Evolutionary conservation across 2,113 vertebrate genomes (phyloP), one percentile per base, ranked within the genome.

Genomic region (Naja naja): DNA sequence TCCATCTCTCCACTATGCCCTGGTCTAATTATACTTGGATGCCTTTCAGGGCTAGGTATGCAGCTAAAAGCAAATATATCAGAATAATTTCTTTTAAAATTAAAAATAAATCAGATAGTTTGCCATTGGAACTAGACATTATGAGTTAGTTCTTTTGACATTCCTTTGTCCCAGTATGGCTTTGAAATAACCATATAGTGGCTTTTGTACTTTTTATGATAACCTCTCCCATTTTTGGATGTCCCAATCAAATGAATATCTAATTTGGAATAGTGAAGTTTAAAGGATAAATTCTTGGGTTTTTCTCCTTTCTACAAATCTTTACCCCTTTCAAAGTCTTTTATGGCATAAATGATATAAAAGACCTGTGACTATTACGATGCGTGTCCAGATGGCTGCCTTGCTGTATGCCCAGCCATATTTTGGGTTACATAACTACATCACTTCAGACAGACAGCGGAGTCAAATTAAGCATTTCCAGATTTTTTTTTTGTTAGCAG

Each of bases 41-140:
- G 96, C 97, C 97, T 97, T 81, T 39, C 93, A 93, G 91, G 97
- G 96, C 95, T 96, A 95, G 96, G 96, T 96, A 97, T 85, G 94
- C 97, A 98, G 97, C 96, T 98, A 97, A 97, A 98, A 98, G 97
- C 98, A 97, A 98, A 98, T 98, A 98, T 94, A 98, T 98, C 97
- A 98, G 96, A 97, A 96, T 96, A 95, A 96, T 97, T 97, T 97
- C 53, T 96, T 95, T 91, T 91, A 34, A 91, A 69, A 97, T 96
- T 96, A 96, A 97, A 97, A 95, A 96, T 25, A 91, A 69, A 97
- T 96, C 96, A 96, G 97, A 97, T 95, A 95, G 95, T 95, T 93
- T 92, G 94, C 92, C 93, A 95, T 97, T 95, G 96, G 90, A 95
- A 96, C 92, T 52, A 92, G 11, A 94, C 55, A 58, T 1, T 94